Evolutionary conservation across 2,113 vertebrate genomes (phyloP).

Genomic region (Paratilapia polleni): DNA sequence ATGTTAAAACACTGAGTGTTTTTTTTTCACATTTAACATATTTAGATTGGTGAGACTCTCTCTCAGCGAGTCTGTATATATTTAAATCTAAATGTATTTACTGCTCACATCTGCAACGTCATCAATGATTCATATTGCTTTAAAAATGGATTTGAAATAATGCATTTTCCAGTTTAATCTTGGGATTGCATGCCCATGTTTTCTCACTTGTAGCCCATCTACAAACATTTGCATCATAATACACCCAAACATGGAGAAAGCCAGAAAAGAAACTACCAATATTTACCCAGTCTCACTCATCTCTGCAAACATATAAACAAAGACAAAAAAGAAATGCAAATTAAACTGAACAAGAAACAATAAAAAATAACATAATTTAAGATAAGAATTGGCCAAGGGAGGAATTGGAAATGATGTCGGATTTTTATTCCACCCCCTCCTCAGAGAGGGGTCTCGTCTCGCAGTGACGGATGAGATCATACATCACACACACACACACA

Average conservation of each 20-base stretch:
- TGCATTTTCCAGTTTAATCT: constrained; percentile 39
- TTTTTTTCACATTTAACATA: background rate
- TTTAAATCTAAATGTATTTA: constrained; percentile 17
- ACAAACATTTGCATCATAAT: constrained; percentile 43
- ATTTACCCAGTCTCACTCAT: constrained; percentile 29
- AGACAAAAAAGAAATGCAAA: constrained; percentile 14
- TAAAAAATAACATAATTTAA: constrained; percentile 20
- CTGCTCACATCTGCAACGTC: constrained; percentile 15
- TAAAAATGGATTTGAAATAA: constrained; percentile 33
- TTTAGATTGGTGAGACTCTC: background rate
- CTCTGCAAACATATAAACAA: constrained; percentile 37
- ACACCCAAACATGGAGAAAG: constrained; percentile 2
- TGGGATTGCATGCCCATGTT: constrained; percentile 32
- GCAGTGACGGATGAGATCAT: constrained; percentile 72
- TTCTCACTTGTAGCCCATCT: constrained; percentile 37
- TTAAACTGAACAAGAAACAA: constrained; percentile 31
- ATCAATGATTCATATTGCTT: constrained; percentile 28
- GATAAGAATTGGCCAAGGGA: constrained; percentile 21
- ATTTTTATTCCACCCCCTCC: constrained; percentile 52
- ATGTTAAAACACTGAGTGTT: background rate
- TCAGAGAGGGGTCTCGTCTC: constrained; percentile 30
- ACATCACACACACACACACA: constrained; percentile 74
- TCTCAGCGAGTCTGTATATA: background rate
- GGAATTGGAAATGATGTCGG: constrained; percentile 50
- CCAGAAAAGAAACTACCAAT: background rate